These are phyloP conservation scores for Lichenostomus cassidix DNA, from an alignment of 2,113 vertebrate species.

Conservation along the genomic window DNA sequence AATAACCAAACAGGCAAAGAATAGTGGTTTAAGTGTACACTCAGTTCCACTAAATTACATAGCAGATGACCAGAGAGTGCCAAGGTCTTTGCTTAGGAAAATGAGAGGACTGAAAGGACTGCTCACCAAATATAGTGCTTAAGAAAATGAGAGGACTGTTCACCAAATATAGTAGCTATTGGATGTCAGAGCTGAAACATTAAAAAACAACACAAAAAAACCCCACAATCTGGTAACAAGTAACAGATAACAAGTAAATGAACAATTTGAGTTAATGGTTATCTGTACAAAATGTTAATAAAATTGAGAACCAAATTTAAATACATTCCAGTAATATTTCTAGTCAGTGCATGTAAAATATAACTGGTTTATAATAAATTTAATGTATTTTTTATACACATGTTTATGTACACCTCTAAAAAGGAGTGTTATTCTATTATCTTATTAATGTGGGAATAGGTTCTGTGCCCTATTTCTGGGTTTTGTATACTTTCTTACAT, in stretches of 20 bases:
- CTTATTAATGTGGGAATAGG: neutral
- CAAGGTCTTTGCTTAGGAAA: neutral
- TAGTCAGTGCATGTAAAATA: neutral
- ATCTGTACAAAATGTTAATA: neutral
- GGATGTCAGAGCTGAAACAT: neutral
- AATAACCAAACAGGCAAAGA: neutral
- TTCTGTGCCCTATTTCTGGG: neutral
- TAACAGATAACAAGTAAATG: neutral
- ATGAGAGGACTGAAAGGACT: neutral
- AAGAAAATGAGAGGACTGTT: neutral
- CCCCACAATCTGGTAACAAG: neutral
- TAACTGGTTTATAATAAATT: neutral
- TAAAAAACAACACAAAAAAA: no score
- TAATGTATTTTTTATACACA: neutral
- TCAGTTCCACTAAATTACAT: neutral
- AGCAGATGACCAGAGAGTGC: neutral
- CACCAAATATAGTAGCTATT: neutral
- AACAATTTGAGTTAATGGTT: neutral
- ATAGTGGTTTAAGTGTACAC: neutral
- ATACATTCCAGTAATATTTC: neutral
- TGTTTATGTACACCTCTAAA: neutral
- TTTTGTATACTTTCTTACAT: neutral
- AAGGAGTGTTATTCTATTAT: neutral
- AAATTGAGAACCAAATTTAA: neutral
- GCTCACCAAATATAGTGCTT: neutral